phyloP scores from a whole-genome alignment of 2,113 vertebrate genomes.

The Seriola dumerili region DNA sequence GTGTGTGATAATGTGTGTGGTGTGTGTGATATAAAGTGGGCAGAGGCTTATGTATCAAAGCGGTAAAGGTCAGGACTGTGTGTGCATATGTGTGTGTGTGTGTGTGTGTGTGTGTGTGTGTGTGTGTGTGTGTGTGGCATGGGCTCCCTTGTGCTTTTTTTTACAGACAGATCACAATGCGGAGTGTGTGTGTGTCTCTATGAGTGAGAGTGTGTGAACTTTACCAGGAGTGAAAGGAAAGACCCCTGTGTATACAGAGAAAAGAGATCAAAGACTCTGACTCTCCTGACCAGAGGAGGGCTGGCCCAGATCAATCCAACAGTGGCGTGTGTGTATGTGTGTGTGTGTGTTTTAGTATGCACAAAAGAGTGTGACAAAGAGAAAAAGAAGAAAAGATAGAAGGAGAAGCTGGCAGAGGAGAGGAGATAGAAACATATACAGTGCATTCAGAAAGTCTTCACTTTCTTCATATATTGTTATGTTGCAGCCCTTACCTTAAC shows the following conservation, averaged over 20 bases:
- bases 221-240: conserved; percentile 59
- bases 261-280: conserved; percentile 65
- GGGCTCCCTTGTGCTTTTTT: conserved; percentile 7
- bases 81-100: neutral
- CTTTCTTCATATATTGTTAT: no score
- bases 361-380: conserved; percentile 23
- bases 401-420: neutral
- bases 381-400: neutral
- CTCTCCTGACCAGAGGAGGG: conserved; percentile 54
- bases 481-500: no score
- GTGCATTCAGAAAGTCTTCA: no score
- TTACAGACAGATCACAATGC: neutral
- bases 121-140: neutral
- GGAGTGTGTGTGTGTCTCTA: conserved; percentile 33
- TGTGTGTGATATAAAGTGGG: conserved; percentile 14
- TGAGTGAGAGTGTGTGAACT: conserved; percentile 58
- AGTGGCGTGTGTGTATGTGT: conserved; percentile 28
- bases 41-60: conserved; percentile 33
- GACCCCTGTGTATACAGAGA: conserved; percentile 57
- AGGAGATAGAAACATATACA: neutral
- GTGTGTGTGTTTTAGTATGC: conserved; percentile 13
- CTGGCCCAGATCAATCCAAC: conserved; percentile 57
- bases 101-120: neutral
- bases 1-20: conserved; percentile 6
- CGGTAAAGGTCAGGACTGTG: conserved; percentile 45